phyloP scores from a whole-genome alignment of 2,888 invertebrate species.

The Chrysolina americana region DNA sequence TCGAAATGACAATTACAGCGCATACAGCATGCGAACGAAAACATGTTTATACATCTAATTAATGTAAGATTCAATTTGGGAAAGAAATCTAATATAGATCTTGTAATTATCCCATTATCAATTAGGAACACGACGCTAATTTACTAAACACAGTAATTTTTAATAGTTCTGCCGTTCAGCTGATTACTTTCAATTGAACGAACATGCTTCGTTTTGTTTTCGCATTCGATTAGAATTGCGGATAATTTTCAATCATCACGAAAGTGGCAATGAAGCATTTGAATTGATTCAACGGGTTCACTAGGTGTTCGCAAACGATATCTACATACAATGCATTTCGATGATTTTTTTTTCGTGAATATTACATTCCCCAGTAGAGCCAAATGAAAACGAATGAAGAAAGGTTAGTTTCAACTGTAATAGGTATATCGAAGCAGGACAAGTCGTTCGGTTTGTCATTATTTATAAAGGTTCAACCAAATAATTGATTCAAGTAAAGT shows the following conservation, averaged over 20 bases:
- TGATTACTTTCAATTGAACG: conserved; percentile 49
- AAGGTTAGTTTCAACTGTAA: neutral
- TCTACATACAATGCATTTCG: conserved; percentile 3
- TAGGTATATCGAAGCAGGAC: too few species aligned
- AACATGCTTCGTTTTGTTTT: conserved; percentile 45
- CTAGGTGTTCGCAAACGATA: neutral
- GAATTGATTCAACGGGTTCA: neutral
- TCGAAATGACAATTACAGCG: conserved; percentile 12
- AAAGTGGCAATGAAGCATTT: neutral
- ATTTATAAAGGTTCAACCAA: too few species aligned
- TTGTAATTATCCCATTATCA: conserved; percentile 54
- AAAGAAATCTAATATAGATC: conserved; percentile 44
- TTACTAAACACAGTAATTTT: conserved; percentile 54
- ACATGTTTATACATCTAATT: conserved; percentile 34
- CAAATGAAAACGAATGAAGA: neutral
- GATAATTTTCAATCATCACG: conserved; percentile 34
- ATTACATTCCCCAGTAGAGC: neutral
- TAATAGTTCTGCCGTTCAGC: conserved; percentile 50
- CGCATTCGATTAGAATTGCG: conserved; percentile 39
- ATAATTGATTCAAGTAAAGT: too few species aligned
- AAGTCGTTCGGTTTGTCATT: too few species aligned
- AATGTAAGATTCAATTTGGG: conserved; percentile 38
- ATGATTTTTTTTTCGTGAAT: neutral
- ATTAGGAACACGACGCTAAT: conserved; percentile 47
- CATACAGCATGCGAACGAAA: conserved; percentile 7